Evolutionary conservation across 2,888 invertebrate genomes (phyloP), one percentile per base, ranked within the genome.

Genomic region (Andricus curvator): DNA sequence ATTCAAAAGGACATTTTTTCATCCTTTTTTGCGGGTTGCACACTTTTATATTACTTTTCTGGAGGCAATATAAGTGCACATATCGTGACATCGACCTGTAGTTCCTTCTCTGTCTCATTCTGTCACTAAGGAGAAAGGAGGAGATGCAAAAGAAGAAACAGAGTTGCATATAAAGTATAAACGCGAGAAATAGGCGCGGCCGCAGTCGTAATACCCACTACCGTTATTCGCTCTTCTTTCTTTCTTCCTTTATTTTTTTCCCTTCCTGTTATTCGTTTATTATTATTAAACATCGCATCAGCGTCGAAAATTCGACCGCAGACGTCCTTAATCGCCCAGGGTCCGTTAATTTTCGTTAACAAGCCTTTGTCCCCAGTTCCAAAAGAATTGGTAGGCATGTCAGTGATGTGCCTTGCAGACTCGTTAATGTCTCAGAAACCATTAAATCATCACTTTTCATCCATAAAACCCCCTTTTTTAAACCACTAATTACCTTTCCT

Each of bases 151-250:
- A 51, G 74, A 56, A 56, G 74, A 56, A 33, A 56, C 74, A 74
- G 56, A 33, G 74, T 74, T 56, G 74, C 56, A 74, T 74, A 56
- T 74, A n/a, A 74, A 74, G 74, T 74, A 33, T 62, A 79, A 81
- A 81, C 64, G 78, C 78, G 80, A 82, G 85, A 85, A 86, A 86
- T 86, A 87, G 86, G 86, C 85, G 86, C 85, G 86, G 85, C 83
- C 80, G 44, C 74, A 81, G 74, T 84, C 84, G 84, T 88, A 87
- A 87, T 87, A 85, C 83, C 81, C 83, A 85, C 85, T 87, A 88
- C 88, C 88, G 88, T 88, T 88, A 88, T 74, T 86, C 83, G 80
- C 80, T 81, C 85, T 86, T 84, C 78, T 85, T 85, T 84, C 77
- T 70, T 86, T 86, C 82, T 81, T 67, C 20, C 76, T 60, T 84